These are phyloP conservation scores for Nyctibius bracteatus DNA, from an alignment of 2,113 vertebrate species.

Conservation along the genomic window DNA sequence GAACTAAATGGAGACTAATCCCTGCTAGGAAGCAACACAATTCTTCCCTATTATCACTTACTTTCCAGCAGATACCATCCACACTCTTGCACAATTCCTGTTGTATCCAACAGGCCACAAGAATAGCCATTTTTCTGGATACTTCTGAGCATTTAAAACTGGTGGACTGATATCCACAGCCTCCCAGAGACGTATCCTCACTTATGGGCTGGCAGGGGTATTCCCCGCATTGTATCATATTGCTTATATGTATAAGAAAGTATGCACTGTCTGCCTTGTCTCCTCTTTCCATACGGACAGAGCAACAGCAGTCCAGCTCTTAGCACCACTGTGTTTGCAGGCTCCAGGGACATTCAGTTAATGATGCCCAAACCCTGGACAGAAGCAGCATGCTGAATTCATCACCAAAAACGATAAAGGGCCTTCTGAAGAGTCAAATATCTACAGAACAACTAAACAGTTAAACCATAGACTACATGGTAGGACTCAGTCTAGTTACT, in stretches of 20 bases:
- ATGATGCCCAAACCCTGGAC: not conserved
- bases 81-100: not conserved
- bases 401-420: not conserved
- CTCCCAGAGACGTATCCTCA: not conserved
- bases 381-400: not conserved
- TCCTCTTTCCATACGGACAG: not conserved
- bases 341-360: not conserved
- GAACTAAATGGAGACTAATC: constrained; percentile 27
- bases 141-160: not conserved
- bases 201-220: not conserved
- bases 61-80: not conserved
- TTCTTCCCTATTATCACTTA: not conserved
- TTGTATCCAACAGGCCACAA: not conserved
- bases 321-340: not conserved
- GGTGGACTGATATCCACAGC: not conserved
- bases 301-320: not conserved
- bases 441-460: not conserved
- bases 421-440: not conserved
- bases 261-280: not conserved
- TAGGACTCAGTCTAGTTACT: not conserved
- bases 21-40: not conserved
- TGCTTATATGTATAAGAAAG: not conserved
- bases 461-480: not conserved
- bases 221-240: not conserved
- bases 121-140: not conserved